Base-by-base conservation (phyloP, 2,797 vertebrate genomes). In the Danio aesculapii region DNA sequence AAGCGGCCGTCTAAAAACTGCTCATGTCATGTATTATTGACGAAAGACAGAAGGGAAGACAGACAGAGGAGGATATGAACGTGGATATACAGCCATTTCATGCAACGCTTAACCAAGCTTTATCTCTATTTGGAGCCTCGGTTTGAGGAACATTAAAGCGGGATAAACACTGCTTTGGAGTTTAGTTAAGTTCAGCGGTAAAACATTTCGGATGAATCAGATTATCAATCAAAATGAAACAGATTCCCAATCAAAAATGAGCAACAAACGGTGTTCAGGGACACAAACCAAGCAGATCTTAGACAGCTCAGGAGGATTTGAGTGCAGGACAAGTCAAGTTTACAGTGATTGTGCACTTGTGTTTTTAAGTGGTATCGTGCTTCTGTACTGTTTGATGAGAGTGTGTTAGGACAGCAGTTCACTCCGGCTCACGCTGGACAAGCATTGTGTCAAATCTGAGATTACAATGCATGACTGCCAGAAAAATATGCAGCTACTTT, bases 11-110 rank as follows among this genome's bases (percentile, higher is more conserved):
- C 50, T 75, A 53, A 84, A 75, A 79, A 66, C 41, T 46, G 69
- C 72, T 83, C 68, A 72, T 53, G 55, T 81, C 63, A 77, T 81
- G 39, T 81, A 81, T 85, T 81, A 81, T 77, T 81, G 77, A 81
- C 9, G 50, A 13, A 63, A 30, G 50, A 70, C 69, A 68, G 62
- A 12, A 74, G 57, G 61, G 55, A 59, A 77, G 69, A 53, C 16
- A 57, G 67, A 71, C 13, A 17, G 16, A 50, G 8, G 75, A 44
- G 11, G 62, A 81, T 47, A 77, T 61, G 50, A 67, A 81, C 39
- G 75, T 2, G 50, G 11, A 61, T 16, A 43, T 21, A 43, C 43
- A 58, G n/a, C 16, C 49, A 84, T 19, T 58, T 73, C 43, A 59
- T 53, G 7, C 10, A 17, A n/a, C 10, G 39, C 50, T 55, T 55